Conservation (phyloP, 1,140 invertebrate species). For the Ceratitis capitata region DNA sequence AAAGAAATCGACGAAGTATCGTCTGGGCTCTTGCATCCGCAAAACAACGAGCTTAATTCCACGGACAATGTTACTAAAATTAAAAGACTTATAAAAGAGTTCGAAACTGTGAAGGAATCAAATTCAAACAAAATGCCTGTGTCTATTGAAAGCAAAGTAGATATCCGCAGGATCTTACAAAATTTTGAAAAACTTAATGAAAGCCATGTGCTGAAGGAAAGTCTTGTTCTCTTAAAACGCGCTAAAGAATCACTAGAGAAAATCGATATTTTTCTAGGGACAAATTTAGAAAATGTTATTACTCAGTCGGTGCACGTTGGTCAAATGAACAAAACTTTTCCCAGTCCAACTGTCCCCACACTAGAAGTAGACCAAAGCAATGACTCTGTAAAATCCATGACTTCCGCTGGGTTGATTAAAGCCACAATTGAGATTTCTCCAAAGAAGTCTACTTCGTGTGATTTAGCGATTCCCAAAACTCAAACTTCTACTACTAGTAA, state of each 20-base stretch:
- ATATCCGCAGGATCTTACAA: constrained; percentile 40
- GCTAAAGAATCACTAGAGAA: constrained; percentile 53
- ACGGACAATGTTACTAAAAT: constrained; percentile 46
- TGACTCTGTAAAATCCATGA: not conserved
- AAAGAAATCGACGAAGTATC: constrained; percentile 50
- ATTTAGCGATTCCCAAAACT: not conserved
- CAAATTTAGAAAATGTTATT: constrained; percentile 20
- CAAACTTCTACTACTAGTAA: not conserved
- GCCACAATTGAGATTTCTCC: too few species aligned
- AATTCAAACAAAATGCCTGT: not conserved
- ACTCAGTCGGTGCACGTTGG: not conserved
- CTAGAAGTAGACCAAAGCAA: not conserved
- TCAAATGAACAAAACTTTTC: not conserved
- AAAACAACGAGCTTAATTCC: not conserved
- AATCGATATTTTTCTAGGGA: constrained; percentile 41
- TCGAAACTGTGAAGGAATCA: constrained; percentile 44
- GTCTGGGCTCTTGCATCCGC: constrained; percentile 36
- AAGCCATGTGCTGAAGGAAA: constrained; percentile 49
- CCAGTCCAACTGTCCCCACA: not conserved
- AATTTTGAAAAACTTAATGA: constrained; percentile 53
- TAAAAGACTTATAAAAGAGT: constrained; percentile 51
- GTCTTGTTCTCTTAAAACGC: constrained; percentile 48
- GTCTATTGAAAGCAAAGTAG: constrained; percentile 43
- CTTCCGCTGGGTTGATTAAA: too few species aligned
- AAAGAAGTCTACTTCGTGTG: not conserved